Evolutionary conservation across 2,888 invertebrate species (phyloP).

Genomic region (Selenia dentaria): DNA sequence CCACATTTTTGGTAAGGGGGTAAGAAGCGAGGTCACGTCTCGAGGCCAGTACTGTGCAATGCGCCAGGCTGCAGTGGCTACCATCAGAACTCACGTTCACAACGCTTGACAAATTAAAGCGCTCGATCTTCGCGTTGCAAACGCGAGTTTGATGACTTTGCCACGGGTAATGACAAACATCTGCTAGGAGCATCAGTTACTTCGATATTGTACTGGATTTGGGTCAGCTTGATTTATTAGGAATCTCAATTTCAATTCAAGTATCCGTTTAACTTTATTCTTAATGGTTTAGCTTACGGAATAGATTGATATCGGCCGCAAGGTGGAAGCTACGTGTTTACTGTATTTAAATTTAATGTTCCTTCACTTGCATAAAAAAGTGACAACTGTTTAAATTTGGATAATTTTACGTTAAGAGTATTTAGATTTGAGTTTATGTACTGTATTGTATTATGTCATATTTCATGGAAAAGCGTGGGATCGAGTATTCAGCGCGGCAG

Average conservation of each 20-base stretch:
- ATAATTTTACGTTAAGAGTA: no score
- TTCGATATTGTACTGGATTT: background rate
- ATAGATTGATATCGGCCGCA: no score
- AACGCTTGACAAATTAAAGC: conserved; percentile 6
- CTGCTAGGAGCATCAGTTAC: conserved; percentile 1
- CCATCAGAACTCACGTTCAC: conserved; percentile 10
- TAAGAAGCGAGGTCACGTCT: conserved; percentile 20
- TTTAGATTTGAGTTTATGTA: no score
- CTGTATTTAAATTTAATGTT: no score
- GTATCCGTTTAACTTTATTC: no score
- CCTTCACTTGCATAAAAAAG: no score
- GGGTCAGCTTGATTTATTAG: background rate
- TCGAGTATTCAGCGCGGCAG: no score
- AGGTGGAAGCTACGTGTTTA: no score
- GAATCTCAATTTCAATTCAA: background rate
- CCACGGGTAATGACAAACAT: conserved; percentile 3
- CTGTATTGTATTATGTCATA: no score
- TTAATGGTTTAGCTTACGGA: no score
- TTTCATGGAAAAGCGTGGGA: no score
- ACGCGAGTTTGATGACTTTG: conserved; percentile 4
- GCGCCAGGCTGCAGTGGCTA: conserved; percentile 17
- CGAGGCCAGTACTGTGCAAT: conserved; percentile 18
- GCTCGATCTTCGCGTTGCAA: conserved; percentile 10
- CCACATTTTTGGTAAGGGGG: conserved; percentile 21
- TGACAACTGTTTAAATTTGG: no score